phyloP scores from a whole-genome alignment of 1,140 invertebrate species.

The Radopholus similis region DNA sequence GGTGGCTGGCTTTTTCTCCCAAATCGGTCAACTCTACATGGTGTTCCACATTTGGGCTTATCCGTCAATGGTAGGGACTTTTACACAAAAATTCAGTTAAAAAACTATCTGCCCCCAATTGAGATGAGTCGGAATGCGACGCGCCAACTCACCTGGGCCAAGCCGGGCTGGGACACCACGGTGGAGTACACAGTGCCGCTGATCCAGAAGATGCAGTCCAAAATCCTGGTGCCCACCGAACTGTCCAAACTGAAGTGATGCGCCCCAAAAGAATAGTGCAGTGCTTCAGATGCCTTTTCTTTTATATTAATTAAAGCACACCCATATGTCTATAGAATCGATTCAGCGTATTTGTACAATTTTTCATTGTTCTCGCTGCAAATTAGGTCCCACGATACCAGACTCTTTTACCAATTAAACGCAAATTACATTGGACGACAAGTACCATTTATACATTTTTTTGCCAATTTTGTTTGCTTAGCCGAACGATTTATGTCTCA shows the following conservation, averaged over 20 bases:
- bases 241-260: slow-evolving; percentile 51
- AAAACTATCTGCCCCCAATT: not conserved
- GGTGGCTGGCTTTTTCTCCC: slow-evolving; percentile 58
- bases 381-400: not conserved
- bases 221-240: slow-evolving; percentile 54
- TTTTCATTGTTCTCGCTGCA: not conserved
- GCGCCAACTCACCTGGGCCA: slow-evolving; percentile 55
- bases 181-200: slow-evolving; percentile 58
- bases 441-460: not conserved
- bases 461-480: not conserved
- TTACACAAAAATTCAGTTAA: not conserved
- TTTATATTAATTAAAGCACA: not conserved
- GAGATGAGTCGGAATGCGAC: slow-evolving; percentile 42
- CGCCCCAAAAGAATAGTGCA: not conserved
- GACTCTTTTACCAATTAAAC: not conserved
- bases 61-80: slow-evolving; percentile 34
- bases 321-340: not conserved
- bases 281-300: not conserved
- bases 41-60: slow-evolving; percentile 61
- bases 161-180: slow-evolving; percentile 59
- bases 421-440: too few species aligned
- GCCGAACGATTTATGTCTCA: not conserved
- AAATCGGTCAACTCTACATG: slow-evolving; percentile 56
- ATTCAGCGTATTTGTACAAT: too few species aligned
- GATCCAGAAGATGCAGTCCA: slow-evolving; percentile 60